Evolutionary conservation across 2,797 vertebrate species (phyloP).

Genomic region (Syndactyla subalaris): DNA sequence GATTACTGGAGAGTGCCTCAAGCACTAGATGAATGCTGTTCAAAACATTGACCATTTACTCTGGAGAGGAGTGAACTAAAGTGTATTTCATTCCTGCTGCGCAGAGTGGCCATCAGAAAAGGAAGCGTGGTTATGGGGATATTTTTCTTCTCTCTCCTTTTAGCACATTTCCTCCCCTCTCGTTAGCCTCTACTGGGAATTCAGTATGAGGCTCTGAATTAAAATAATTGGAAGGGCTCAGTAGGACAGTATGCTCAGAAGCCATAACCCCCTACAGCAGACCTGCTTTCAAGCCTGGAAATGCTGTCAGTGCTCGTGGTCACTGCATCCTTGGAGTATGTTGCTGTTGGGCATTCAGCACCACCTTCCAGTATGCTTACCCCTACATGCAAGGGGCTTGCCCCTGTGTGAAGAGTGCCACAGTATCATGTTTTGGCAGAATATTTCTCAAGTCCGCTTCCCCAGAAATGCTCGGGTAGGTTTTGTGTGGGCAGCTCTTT

Average conservation of each 20-base stretch:
- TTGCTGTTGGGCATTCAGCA: background rate
- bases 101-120: background rate
- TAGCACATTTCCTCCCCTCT: background rate
- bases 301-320: background rate
- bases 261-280: background rate
- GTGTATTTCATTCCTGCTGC: background rate
- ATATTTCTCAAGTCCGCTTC: background rate
- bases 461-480: background rate
- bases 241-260: background rate
- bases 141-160: background rate
- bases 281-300: background rate
- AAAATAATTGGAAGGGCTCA: background rate
- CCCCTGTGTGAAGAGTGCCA: background rate
- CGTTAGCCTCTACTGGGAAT: background rate
- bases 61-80: background rate
- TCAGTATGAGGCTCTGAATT: background rate
- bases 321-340: accelerated
- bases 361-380: background rate
- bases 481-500: background rate
- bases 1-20: background rate
- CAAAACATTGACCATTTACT: background rate
- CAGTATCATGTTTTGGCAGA: background rate
- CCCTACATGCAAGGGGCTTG: background rate
- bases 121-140: background rate
- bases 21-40: background rate